These are phyloP conservation scores for Aix galericulata DNA, from an alignment of 2,113 vertebrate species.

Conservation along the genomic window DNA sequence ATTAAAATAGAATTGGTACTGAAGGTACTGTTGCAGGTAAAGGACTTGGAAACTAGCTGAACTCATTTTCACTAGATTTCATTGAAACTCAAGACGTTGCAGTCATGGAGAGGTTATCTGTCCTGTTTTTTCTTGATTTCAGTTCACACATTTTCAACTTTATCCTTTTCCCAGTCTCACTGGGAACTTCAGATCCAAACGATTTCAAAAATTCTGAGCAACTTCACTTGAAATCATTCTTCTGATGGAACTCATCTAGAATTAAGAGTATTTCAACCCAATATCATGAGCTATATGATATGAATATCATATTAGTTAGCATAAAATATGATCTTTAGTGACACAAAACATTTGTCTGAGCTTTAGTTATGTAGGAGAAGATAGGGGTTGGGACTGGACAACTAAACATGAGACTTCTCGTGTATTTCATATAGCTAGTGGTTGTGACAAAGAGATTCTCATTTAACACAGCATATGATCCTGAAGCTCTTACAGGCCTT, in stretches of 20 bases:
- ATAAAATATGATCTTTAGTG: background rate
- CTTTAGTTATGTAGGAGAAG: background rate
- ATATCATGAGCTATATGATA: background rate
- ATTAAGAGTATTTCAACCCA: background rate
- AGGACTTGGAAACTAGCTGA: conserved; percentile 48
- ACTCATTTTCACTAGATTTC: conserved; percentile 39
- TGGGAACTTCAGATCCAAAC: conserved; percentile 21
- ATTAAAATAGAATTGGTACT: conserved; percentile 53
- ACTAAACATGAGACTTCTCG: background rate
- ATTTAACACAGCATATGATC: background rate
- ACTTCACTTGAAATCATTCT: conserved; percentile 4
- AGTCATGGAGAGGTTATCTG: conserved; percentile 14
- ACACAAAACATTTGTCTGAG: background rate
- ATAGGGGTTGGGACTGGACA: background rate
- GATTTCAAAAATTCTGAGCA: background rate
- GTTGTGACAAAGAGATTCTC: background rate
- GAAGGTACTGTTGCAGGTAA: conserved; percentile 26
- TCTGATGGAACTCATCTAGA: background rate
- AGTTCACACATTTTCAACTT: conserved; percentile 32
- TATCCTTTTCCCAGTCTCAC: conserved; percentile 27
- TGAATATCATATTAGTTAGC: background rate
- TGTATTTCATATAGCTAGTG: background rate
- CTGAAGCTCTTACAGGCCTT: background rate
- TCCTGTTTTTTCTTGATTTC: conserved; percentile 26
- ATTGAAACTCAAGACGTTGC: conserved; percentile 36